Percentiles rank a stretch among this genome's conserved stretches.
Evolutionary conservation across 2,113 vertebrate species (phyloP).

Genomic region (Neoarius graeffei): DNA sequence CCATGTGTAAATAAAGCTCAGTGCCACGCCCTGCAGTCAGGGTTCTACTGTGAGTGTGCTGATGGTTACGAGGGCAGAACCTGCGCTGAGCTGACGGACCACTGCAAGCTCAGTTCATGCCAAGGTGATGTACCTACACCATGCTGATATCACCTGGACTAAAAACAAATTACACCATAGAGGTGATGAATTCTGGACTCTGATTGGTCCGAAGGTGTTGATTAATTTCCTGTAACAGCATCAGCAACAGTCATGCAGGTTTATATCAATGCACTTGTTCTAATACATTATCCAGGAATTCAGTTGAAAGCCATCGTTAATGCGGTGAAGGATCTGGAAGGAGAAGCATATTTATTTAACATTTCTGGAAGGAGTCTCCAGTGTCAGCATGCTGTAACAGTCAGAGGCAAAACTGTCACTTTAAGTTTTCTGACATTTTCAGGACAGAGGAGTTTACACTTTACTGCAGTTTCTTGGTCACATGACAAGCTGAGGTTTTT

Average conservation of each 20-base stretch:
- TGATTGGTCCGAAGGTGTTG: not conserved
- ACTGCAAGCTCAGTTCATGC: constrained; percentile 87
- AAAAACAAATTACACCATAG: not conserved
- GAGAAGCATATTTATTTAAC: not conserved
- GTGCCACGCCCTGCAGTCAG: constrained; percentile 80
- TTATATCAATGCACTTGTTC: not conserved
- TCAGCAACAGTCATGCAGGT: not conserved
- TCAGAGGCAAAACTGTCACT: not conserved
- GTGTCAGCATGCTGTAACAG: not conserved
- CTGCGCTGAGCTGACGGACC: constrained; percentile 87
- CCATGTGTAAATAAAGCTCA: constrained; percentile 87
- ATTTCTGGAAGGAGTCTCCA: not conserved
- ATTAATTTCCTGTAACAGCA: not conserved
- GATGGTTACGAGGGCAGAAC: constrained; percentile 90
- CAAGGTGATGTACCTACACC: constrained; percentile 72
- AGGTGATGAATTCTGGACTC: not conserved
- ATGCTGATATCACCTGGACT: not conserved
- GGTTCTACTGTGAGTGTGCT: constrained; percentile 89
- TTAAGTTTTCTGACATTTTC: not conserved
- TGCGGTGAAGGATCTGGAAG: not conserved
- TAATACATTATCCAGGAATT: not conserved
- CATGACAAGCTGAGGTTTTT: not conserved
- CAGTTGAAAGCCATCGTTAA: not conserved
- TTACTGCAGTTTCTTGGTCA: not conserved
- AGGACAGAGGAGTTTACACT: not conserved